Conservation (phyloP, 2,797 vertebrate species). For the Tapera naevia region DNA sequence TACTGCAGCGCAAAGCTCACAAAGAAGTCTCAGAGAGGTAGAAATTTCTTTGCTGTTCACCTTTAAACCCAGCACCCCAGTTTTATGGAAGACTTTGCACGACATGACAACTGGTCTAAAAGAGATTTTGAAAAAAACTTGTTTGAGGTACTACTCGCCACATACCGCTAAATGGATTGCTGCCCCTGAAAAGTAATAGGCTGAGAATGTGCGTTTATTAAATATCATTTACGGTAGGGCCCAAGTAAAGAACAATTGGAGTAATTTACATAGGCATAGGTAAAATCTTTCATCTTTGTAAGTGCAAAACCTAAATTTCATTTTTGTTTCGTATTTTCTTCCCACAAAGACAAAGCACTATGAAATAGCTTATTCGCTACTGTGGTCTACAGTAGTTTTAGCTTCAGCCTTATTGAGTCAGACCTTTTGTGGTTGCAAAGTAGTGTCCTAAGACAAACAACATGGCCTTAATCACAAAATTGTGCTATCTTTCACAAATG, state of each 20-base stretch:
- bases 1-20: neutral
- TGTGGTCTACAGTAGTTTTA: neutral
- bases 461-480: neutral
- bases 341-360: neutral
- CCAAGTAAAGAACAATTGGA: neutral
- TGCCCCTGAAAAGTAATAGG: neutral
- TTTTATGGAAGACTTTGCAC: rapidly evolving
- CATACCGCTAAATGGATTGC: neutral
- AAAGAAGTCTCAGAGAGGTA: neutral
- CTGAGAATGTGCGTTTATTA: neutral
- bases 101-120: neutral
- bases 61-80: neutral
- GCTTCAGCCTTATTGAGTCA: neutral
- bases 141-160: neutral
- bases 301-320: neutral
- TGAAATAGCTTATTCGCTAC: neutral
- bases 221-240: neutral
- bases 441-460: neutral
- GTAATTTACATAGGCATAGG: neutral
- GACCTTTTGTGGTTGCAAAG: neutral
- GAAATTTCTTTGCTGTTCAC: neutral
- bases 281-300: neutral
- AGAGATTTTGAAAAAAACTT: neutral
- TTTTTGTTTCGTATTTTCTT: neutral
- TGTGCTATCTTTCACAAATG: neutral